phyloP scores from a whole-genome alignment of 2,888 invertebrate species.

The Drosophila yooni region DNA sequence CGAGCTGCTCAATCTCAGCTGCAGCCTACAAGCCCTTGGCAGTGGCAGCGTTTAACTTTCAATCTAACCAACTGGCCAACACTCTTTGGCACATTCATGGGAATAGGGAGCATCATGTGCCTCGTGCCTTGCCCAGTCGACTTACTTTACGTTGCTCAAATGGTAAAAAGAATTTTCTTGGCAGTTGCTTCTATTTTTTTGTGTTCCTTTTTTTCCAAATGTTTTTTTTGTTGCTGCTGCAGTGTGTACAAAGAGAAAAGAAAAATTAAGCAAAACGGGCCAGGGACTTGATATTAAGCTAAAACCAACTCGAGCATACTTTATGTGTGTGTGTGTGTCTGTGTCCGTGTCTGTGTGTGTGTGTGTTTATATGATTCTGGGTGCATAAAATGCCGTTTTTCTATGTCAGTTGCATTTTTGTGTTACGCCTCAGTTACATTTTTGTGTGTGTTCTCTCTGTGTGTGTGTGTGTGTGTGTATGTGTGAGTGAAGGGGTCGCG shows the following conservation, averaged over 20 bases:
- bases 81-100: slow-evolving; percentile 15
- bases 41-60: neutral
- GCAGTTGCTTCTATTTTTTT: slow-evolving; percentile 51
- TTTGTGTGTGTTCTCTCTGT: slow-evolving; percentile 21
- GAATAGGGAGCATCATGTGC: slow-evolving; percentile 33
- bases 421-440: slow-evolving; percentile 66
- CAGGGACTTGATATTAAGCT: slow-evolving; percentile 50
- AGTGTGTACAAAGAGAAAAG: slow-evolving; percentile 50
- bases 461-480: slow-evolving; percentile 26
- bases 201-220: neutral
- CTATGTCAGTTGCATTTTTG: slow-evolving; percentile 79
- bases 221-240: slow-evolving; percentile 44
- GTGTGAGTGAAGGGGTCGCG: slow-evolving; percentile 20
- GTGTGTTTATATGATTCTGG: slow-evolving; percentile 22
- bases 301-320: slow-evolving; percentile 46
- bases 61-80: slow-evolving; percentile 28
- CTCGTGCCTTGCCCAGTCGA: slow-evolving; percentile 65
- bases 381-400: slow-evolving; percentile 70
- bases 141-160: slow-evolving; percentile 57
- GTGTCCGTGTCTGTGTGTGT: slow-evolving; percentile 3
- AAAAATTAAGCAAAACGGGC: slow-evolving; percentile 39
- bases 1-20: slow-evolving; percentile 31
- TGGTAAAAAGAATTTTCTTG: slow-evolving; percentile 57
- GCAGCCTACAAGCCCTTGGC: neutral
- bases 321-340: slow-evolving; percentile 8